Percentiles rank a stretch among this genome's conserved stretches.
Conservation (phyloP, 2,888 invertebrate genomes). For the Iphiclides podalirius region DNA sequence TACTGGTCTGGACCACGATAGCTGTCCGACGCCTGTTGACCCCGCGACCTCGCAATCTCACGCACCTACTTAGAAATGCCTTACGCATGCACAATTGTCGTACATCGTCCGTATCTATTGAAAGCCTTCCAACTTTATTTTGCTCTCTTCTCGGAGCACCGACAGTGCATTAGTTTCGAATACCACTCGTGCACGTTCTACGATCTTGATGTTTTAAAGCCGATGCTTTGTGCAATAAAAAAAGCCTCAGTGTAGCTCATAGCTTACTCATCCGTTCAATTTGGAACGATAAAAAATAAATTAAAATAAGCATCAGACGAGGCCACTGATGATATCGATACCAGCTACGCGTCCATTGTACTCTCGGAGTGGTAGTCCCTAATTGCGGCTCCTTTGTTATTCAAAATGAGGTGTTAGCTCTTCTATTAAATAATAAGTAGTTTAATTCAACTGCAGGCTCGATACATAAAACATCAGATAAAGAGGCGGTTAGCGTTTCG, state of each 20-base stretch:
- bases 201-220: conserved; percentile 5
- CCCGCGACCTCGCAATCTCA: conserved; percentile 56
- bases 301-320: conserved; percentile 66
- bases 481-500: conserved; percentile 41
- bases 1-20: conserved; percentile 16
- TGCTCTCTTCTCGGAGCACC: not conserved
- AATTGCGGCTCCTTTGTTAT: conserved; percentile 76
- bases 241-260: conserved; percentile 40
- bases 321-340: conserved; percentile 71
- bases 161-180: not conserved
- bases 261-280: conserved; percentile 66
- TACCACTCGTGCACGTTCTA: not conserved
- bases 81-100: conserved; percentile 60
- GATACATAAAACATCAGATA: conserved; percentile 48
- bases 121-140: conserved; percentile 19
- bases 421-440: conserved; percentile 76
- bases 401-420: conserved; percentile 78
- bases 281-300: conserved; percentile 76
- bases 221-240: conserved; percentile 21
- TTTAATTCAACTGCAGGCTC: conserved; percentile 51
- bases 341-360: conserved; percentile 63
- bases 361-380: conserved; percentile 63
- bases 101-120: conserved; percentile 38
- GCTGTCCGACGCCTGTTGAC: conserved; percentile 58
- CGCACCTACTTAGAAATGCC: conserved; percentile 50